Percentiles rank a stretch among this genome's conserved stretches.
These are phyloP conservation scores for Macrostomum cliftonense DNA, from an alignment of 2,888 invertebrate genomes.

Conservation along the genomic window DNA sequence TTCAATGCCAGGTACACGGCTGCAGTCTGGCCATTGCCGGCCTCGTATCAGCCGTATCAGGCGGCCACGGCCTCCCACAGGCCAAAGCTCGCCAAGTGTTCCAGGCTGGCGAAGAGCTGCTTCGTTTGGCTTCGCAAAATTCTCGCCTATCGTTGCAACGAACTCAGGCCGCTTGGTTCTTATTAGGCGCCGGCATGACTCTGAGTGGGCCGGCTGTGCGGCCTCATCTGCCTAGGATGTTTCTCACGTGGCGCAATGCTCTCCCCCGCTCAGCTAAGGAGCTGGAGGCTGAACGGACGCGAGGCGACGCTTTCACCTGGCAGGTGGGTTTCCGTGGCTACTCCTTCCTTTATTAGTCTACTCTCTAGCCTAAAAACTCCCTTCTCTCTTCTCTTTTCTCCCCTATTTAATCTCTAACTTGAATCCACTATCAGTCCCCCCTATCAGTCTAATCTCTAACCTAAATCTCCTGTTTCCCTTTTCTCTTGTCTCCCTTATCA, in stretches of 20 bases:
- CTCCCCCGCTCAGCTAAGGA: constrained; percentile 90
- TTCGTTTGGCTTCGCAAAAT: constrained; percentile 86
- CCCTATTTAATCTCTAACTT: no score
- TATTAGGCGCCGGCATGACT: constrained; percentile 88
- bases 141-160: constrained; percentile 77
- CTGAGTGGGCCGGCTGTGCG: constrained; percentile 72
- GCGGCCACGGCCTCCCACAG: constrained; percentile 58
- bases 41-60: not conserved
- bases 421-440: no score
- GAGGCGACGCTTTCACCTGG: constrained; percentile 95
- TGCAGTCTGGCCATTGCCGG: not conserved
- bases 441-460: no score
- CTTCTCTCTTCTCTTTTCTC: no score
- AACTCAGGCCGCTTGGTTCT: constrained; percentile 88
- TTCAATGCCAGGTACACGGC: not conserved
- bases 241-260: constrained; percentile 85
- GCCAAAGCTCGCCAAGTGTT: constrained; percentile 79
- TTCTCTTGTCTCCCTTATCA: no score
- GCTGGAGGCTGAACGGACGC: constrained; percentile 77
- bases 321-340: constrained; percentile 15
- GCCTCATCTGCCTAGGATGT: constrained; percentile 72
- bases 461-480: no score
- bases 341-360: not conserved
- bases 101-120: constrained; percentile 81
- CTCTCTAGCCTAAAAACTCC: no score